These are phyloP conservation scores for Ennomos erosarius DNA, from an alignment of 2,888 invertebrate species.

Conservation along the genomic window DNA sequence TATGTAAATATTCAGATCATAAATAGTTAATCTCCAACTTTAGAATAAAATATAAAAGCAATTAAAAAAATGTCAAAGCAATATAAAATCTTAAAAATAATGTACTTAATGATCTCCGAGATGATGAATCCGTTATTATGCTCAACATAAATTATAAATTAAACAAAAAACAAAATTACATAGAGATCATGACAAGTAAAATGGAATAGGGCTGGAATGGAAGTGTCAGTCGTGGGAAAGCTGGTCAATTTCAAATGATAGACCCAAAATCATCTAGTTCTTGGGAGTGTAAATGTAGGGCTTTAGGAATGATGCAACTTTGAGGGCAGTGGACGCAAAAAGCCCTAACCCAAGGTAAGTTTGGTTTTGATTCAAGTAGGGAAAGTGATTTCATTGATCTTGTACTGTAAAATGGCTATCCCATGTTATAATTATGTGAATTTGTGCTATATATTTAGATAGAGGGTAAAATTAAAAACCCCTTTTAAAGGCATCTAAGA, in stretches of 20 bases:
- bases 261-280: not conserved
- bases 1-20: slow-evolving; percentile 41
- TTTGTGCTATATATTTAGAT: no score
- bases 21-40: slow-evolving; percentile 38
- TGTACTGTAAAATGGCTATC: no score
- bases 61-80: slow-evolving; percentile 41
- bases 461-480: not conserved
- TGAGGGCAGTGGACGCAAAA: no score
- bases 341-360: no score
- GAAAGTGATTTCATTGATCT: no score
- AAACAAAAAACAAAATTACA: slow-evolving; percentile 8
- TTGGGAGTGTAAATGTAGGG: no score
- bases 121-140: not conserved
- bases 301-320: no score
- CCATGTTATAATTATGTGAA: no score
- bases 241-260: slow-evolving; percentile 22
- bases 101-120: slow-evolving; percentile 9
- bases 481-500: no score
- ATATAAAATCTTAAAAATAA: slow-evolving; percentile 16
- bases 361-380: no score
- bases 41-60: slow-evolving; percentile 29
- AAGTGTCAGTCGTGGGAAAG: slow-evolving; percentile 28
- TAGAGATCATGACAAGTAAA: slow-evolving; percentile 12
- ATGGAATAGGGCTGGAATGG: slow-evolving; percentile 46
- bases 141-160: slow-evolving; percentile 2